A percentile compares a stretch with the other conserved stretches of the same genome.
Conservation (phyloP, 2,888 invertebrate genomes). For the Hypomecis punctinalis region DNA sequence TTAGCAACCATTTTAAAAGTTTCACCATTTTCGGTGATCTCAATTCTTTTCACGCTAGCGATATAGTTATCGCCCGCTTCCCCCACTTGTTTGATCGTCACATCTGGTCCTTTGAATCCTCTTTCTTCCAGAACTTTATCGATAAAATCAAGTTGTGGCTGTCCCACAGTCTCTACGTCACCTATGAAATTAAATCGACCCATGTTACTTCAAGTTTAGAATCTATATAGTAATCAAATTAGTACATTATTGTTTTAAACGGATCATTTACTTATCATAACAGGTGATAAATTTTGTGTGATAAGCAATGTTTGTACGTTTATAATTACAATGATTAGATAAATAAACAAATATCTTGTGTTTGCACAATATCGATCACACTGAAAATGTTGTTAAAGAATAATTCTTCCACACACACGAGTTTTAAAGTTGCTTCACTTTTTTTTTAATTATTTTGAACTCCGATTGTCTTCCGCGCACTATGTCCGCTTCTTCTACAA, state of each 20-base stretch:
- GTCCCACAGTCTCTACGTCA: conserved; percentile 44
- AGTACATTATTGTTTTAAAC: not conserved
- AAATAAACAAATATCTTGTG: too few relatives aligned
- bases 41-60: conserved; percentile 44
- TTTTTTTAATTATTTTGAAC: too few relatives aligned
- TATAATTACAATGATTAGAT: too few relatives aligned
- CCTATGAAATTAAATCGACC: conserved; percentile 50
- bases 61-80: conserved; percentile 49
- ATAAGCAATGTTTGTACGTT: not conserved
- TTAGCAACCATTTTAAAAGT: conserved; percentile 60
- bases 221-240: not conserved
- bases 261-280: too few relatives aligned
- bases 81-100: conserved; percentile 50
- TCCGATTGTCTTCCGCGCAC: too few relatives aligned
- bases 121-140: conserved; percentile 49
- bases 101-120: conserved; percentile 50
- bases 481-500: too few relatives aligned
- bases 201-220: conserved; percentile 37
- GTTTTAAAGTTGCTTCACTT: too few relatives aligned
- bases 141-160: conserved; percentile 53
- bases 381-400: too few relatives aligned
- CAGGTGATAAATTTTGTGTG: not conserved
- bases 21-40: conserved; percentile 41
- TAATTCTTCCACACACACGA: too few relatives aligned
- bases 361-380: too few relatives aligned